A percentile compares a stretch with the other conserved stretches of the same genome.
These are phyloP conservation scores for Mormyrops attenuatus DNA, from an alignment of 2,797 vertebrate genomes.

Conservation along the genomic window DNA sequence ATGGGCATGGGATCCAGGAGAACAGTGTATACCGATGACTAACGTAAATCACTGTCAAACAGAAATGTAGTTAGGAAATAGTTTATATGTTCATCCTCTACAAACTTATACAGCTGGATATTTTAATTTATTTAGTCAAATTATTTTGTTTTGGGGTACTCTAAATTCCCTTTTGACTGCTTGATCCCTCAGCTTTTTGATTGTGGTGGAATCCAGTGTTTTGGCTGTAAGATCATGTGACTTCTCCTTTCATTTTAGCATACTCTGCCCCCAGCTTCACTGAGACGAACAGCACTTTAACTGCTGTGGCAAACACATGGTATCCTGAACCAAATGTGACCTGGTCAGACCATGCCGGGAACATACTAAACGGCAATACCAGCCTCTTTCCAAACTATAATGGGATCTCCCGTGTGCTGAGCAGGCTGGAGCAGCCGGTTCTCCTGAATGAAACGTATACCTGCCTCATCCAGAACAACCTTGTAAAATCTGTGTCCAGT, in stretches of 20 bases:
- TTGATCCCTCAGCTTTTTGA: background rate
- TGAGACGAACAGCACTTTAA: slow-evolving; percentile 35
- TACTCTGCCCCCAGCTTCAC: slow-evolving; percentile 50
- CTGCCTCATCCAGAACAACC: slow-evolving; percentile 55
- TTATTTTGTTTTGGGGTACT: background rate
- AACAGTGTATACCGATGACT: background rate
- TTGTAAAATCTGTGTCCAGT: slow-evolving; percentile 51
- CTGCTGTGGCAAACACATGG: slow-evolving; percentile 49
- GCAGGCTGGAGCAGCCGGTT: slow-evolving; percentile 41
- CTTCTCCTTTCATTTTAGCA: slow-evolving; percentile 38
- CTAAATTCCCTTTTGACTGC: background rate
- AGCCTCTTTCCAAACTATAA: slow-evolving; percentile 37
- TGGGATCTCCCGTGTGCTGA: slow-evolving; percentile 50
- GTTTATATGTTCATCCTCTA: background rate
- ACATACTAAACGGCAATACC: slow-evolving; percentile 31
- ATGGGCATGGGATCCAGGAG: background rate
- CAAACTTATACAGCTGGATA: background rate
- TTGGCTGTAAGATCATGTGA: background rate
- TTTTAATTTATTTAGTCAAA: background rate
- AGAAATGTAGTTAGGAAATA: background rate
- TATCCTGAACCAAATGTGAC: slow-evolving; percentile 48
- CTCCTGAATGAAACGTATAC: slow-evolving; percentile 50
- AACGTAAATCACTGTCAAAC: background rate
- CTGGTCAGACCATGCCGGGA: slow-evolving; percentile 40
- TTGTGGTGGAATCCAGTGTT: background rate